Base-by-base conservation (phyloP, 2,797 vertebrate genomes). In the Echiichthys vipera region DNA sequence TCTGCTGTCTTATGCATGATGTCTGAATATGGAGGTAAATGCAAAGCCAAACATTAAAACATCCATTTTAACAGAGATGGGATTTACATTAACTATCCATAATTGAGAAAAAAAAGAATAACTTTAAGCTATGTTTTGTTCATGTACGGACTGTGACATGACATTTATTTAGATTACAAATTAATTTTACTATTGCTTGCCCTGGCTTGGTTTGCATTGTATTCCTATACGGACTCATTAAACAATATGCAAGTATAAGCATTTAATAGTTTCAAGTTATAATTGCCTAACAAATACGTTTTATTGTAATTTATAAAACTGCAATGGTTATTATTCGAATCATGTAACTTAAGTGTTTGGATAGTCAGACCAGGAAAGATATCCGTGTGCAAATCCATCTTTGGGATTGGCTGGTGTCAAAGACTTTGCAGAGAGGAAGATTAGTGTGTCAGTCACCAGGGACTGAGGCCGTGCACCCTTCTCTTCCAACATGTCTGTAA, bases 391-490 rank as follows among this genome's bases (percentile, higher is more conserved):
- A 74, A 75, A 78, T 77, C 42, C 61, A 25, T 70, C 37, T n/a
- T 0, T 2, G 51, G 58, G 32, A 22, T 58, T 66, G 47, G 62
- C 46, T 54, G 0, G 30, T 71, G 54, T 69, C 39, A 65, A 36
- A 51, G 17, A 61, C 14, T 86, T 68, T 37, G 22, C 49, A 55
- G 39, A 27, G 45, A 47, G 18, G 30, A 66, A 77, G 59, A 81
- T 78, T 70, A 85, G 70, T 55, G 74, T 84, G 64, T 56, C 77
- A 78, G 68, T 74, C 62, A 67, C 56, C 66, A 68, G 75, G 63
- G 74, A 74, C 72, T 18, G 57, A 61, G 67, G 67, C 77, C 27
- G 25, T 71, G 65, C 64, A 59, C 77, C 68, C 70, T 74, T 47
- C 36, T 67, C 73, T 72, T 84, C 51, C 68, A 72, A 68, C 77